Base-by-base conservation (phyloP, 2,888 invertebrate genomes). In the Ferrisia virgata region DNA sequence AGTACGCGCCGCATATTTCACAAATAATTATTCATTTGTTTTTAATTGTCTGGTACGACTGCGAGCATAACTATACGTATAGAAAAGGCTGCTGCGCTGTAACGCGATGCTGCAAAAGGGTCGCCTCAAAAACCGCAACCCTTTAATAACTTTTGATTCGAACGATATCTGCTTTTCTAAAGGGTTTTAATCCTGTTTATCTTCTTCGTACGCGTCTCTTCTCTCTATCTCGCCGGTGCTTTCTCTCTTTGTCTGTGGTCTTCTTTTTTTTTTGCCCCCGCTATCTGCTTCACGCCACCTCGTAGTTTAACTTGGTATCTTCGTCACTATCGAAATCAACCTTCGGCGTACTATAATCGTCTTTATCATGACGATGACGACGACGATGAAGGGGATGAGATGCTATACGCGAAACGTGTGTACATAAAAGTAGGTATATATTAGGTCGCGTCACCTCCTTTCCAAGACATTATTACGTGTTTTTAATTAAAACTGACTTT, bases 1-100 rank as follows among this genome's bases (percentile, higher is more conserved):
- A 11, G 39, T n/a, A 11, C 9, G 58, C 58, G 25, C 25, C 58
- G 58, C 58, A 58, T 58, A 58, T 58, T 58, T 58, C 58, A 25
- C 58, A 11, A 58, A 58, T 58, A 58, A 58, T 58, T 58, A 58
- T 58, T 58, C 58, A 58, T 58, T 58, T 58, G 58, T 58, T 58
- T 58, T 58, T 58, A 58, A 58, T 58, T 58, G 58, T 58, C 58
- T 58, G 25, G 25, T 58, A 58, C 58, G 58, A 25, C n/a, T n/a
- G n/a, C n/a, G n/a, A 53, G 8, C 13, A 53, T 22, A 25, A 25
- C 58, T 39, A 5, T 5, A 8, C 39, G 39, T 11, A 11, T 11
- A 5, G 39, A 8, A 39, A 11, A 5, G 11, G 58, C 1, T 11
- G 58, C 25, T 58, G 25, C 58, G 58, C 58, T 40, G 40, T 40